These are phyloP conservation scores for Lota lota DNA, from an alignment of 2,113 vertebrate species.

Conservation along the genomic window DNA sequence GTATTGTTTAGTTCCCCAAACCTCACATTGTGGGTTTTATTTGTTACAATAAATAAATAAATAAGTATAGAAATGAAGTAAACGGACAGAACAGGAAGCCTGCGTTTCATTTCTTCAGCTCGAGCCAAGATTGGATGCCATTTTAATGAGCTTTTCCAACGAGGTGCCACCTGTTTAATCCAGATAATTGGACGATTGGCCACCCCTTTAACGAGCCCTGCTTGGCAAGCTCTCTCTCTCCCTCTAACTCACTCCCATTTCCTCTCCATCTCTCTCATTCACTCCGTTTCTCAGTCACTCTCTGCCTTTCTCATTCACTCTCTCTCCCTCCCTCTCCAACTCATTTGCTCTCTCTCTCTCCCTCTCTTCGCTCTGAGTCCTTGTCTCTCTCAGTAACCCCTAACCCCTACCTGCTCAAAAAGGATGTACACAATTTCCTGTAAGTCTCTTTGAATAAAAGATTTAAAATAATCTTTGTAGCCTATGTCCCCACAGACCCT, in stretches of 20 bases:
- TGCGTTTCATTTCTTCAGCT: constrained; percentile 55
- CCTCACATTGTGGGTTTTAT: too few relatives aligned
- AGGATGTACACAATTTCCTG: too few relatives aligned
- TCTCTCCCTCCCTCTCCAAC: not conserved
- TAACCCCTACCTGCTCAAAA: too few relatives aligned
- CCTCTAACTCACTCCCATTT: not conserved
- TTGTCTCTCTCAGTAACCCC: too few relatives aligned
- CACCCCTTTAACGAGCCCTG: constrained; percentile 58
- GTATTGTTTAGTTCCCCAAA: too few relatives aligned
- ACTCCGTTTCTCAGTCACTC: constrained; percentile 1
- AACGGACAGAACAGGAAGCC: constrained; percentile 52
- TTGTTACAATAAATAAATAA: constrained; percentile 2
- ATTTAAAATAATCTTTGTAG: too few relatives aligned
- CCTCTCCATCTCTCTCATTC: not conserved
- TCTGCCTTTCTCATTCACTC: not conserved
- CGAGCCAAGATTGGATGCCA: constrained; percentile 50
- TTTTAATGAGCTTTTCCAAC: constrained; percentile 69
- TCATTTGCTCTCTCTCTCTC: not conserved
- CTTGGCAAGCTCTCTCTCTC: constrained; percentile 33
- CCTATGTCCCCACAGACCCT: too few relatives aligned
- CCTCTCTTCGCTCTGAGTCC: not conserved
- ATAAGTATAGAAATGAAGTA: constrained; percentile 41
- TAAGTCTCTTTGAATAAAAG: too few relatives aligned
- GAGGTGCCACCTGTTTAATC: constrained; percentile 69
- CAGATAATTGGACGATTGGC: constrained; percentile 69